A percentile compares a stretch with the other conserved stretches of the same genome.
phyloP scores from a whole-genome alignment of 2,113 vertebrate species.

The Phylloscopus whistleri region DNA sequence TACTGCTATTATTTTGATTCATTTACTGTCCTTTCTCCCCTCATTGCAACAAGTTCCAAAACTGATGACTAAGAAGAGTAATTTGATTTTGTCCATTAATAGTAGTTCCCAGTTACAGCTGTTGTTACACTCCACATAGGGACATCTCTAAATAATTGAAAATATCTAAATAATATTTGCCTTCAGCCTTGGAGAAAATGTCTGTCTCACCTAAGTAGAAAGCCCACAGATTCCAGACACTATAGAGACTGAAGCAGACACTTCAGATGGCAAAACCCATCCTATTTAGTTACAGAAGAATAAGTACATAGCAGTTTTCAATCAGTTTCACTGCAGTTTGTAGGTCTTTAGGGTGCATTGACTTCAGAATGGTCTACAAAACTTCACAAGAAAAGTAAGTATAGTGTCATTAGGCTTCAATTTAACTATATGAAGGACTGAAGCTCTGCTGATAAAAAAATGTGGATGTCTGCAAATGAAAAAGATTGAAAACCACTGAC shows the following conservation, averaged over 20 bases:
- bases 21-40: not conserved
- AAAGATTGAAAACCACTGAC: not conserved
- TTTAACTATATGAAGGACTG: not conserved
- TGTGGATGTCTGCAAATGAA: conserved; percentile 6
- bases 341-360: not conserved
- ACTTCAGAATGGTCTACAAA: conserved; percentile 9
- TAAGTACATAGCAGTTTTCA: not conserved
- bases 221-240: not conserved
- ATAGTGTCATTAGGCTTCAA: not conserved
- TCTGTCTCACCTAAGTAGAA: not conserved
- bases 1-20: not conserved
- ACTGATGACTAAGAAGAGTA: not conserved
- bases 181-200: not conserved
- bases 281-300: not conserved
- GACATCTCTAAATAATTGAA: not conserved
- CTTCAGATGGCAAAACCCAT: not conserved
- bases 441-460: not conserved
- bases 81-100: not conserved
- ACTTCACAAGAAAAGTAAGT: conserved; percentile 28
- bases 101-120: not conserved
- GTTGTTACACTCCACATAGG: not conserved
- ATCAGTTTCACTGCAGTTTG: not conserved
- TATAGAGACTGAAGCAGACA: not conserved
- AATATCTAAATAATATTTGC: not conserved
- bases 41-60: not conserved